These are phyloP conservation scores for Gymnogyps californianus DNA, from an alignment of 2,113 vertebrate genomes.

Conservation along the genomic window DNA sequence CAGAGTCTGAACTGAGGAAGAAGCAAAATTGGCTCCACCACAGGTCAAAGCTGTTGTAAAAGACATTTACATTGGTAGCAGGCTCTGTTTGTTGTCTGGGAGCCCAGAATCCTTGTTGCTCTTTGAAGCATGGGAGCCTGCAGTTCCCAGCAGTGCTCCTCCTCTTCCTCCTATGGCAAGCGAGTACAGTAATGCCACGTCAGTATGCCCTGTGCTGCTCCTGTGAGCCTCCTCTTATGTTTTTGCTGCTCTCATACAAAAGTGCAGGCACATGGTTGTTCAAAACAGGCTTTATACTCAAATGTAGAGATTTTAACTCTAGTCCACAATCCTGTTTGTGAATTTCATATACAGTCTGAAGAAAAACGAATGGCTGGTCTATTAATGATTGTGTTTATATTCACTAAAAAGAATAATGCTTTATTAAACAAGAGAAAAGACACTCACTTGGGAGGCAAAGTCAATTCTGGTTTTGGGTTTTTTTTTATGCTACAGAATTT, in stretches of 20 bases:
- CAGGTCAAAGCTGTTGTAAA: background rate
- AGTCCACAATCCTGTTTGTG: background rate
- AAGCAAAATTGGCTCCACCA: background rate
- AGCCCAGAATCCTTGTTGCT: background rate
- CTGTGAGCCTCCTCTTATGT: background rate
- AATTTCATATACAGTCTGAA: background rate
- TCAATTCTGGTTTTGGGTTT: background rate
- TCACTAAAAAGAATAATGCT: background rate
- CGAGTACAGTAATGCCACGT: rapidly evolving
- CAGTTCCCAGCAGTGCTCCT: background rate
- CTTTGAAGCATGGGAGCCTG: background rate
- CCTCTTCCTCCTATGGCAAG: background rate
- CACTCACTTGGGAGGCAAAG: background rate
- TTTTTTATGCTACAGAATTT: background rate
- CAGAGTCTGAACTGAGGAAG: background rate
- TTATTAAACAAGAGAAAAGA: background rate
- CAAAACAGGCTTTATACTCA: background rate
- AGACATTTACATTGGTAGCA: background rate
- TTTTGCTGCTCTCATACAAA: background rate
- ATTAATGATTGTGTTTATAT: background rate
- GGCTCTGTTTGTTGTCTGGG: background rate
- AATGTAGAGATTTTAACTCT: background rate
- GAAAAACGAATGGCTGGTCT: background rate
- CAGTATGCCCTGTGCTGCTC: background rate
- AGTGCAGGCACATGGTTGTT: background rate